phyloP scores from a whole-genome alignment of 2,888 invertebrate species.

The Lomographa bimaculata region DNA sequence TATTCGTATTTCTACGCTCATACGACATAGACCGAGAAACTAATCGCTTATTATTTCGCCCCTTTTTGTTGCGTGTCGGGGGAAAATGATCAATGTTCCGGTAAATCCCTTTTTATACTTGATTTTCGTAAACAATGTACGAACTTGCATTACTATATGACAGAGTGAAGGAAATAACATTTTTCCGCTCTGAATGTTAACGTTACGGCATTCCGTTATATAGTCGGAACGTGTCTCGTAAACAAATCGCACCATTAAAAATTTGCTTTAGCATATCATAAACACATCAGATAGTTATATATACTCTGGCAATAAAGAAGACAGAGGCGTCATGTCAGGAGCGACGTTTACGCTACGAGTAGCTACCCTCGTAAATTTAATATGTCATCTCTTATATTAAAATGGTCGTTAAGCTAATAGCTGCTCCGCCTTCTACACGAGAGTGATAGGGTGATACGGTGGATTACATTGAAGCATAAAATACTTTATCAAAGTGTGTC shows the following conservation, averaged over 20 bases:
- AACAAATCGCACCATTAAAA: constrained; percentile 63
- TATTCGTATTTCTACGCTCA: constrained; percentile 48
- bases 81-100: constrained; percentile 60
- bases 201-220: constrained; percentile 42
- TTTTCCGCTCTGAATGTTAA: constrained; percentile 31
- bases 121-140: constrained; percentile 51
- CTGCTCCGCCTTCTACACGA: constrained; percentile 66
- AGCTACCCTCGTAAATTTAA: constrained; percentile 80
- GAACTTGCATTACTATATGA: constrained; percentile 42
- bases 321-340: constrained; percentile 73
- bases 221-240: constrained; percentile 32
- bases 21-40: constrained; percentile 47
- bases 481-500: constrained; percentile 13
- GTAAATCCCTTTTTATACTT: constrained; percentile 49
- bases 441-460: constrained; percentile 64
- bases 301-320: constrained; percentile 75
- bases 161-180: constrained; percentile 45
- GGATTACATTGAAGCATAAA: constrained; percentile 59
- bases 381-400: constrained; percentile 82
- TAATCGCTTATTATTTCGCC: constrained; percentile 67
- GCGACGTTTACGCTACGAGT: constrained; percentile 66
- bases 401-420: constrained; percentile 82
- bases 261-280: constrained; percentile 65
- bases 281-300: constrained; percentile 73
- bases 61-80: constrained; percentile 62